These are phyloP conservation scores for Stratiomys singularior DNA, from an alignment of 2,888 invertebrate species.

Conservation along the genomic window DNA sequence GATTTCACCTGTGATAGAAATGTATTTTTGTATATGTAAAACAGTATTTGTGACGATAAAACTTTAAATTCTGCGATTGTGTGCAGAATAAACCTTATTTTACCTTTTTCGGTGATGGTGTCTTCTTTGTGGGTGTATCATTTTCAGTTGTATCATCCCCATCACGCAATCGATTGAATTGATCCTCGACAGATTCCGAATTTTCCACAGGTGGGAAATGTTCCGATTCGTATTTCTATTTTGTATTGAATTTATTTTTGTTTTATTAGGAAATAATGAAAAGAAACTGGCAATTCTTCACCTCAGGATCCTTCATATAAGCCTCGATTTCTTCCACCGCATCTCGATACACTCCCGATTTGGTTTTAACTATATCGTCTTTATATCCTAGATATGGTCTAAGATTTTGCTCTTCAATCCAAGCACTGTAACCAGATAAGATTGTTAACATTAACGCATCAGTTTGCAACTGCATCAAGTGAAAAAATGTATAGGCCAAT, in stretches of 20 bases:
- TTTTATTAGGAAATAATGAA: background rate
- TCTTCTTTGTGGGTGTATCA: slow-evolving; percentile 52
- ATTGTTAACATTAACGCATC: no score
- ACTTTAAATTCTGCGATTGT: background rate
- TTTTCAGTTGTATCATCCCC: background rate
- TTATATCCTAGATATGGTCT: slow-evolving; percentile 85
- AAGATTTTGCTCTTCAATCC: slow-evolving; percentile 87
- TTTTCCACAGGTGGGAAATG: background rate
- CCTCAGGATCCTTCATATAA: slow-evolving; percentile 75
- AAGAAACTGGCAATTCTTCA: slow-evolving; percentile 34
- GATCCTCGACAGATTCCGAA: slow-evolving; percentile 70
- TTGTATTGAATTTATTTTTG: background rate
- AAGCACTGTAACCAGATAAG: slow-evolving; percentile 78
- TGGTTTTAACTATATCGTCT: slow-evolving; percentile 79
- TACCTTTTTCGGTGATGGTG: slow-evolving; percentile 53
- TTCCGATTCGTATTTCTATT: slow-evolving; percentile 47
- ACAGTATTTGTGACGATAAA: background rate
- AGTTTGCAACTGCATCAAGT: no score
- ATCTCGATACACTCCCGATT: slow-evolving; percentile 79
- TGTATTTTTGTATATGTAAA: background rate
- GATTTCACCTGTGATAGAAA: slow-evolving; percentile 56
- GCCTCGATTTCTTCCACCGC: slow-evolving; percentile 84
- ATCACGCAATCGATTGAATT: slow-evolving; percentile 78
- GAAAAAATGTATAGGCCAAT: no score
- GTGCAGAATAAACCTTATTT: slow-evolving; percentile 13